Evolutionary conservation across 2,888 invertebrate genomes (phyloP).

Genomic region (Netelia inedita): DNA sequence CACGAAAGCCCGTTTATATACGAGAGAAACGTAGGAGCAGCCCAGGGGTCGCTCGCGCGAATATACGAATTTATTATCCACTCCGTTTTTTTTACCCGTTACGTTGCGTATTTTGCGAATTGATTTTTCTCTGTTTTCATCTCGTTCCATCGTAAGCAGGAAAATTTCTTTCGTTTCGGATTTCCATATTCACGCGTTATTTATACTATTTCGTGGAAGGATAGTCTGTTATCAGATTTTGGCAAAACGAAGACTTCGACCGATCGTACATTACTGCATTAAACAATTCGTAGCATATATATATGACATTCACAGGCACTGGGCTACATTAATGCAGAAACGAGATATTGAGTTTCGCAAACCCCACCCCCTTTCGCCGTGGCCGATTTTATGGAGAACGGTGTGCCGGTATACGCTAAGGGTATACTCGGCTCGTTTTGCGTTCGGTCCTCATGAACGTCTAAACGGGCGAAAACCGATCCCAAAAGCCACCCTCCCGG

Average conservation of each 20-base stretch:
- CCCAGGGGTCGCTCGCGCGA: constrained; percentile 12
- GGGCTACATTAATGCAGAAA: constrained; percentile 46
- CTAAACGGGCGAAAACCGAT: constrained; percentile 66
- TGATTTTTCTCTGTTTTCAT: constrained; percentile 41
- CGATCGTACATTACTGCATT: constrained; percentile 31
- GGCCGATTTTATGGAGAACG: constrained; percentile 29
- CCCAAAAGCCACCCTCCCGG: constrained; percentile 56
- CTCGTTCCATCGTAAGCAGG: background rate
- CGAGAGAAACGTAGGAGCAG: constrained; percentile 7
- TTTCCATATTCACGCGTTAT: background rate
- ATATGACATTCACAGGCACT: background rate
- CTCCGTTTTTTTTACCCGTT: constrained; percentile 5
- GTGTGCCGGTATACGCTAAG: constrained; percentile 10
- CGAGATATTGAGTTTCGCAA: constrained; percentile 56
- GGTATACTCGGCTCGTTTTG: constrained; percentile 51
- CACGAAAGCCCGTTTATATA: constrained; percentile 19
- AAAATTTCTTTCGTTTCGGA: background rate
- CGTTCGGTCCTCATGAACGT: constrained; percentile 44
- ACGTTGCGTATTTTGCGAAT: constrained; percentile 46
- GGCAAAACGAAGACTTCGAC: constrained; percentile 33
- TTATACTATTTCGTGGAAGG: constrained; percentile 19
- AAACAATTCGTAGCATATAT: constrained; percentile 1
- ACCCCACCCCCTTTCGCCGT: background rate
- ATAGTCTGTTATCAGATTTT: constrained; percentile 55
- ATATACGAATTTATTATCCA: constrained; percentile 51